phyloP scores from a whole-genome alignment of 2,797 vertebrate genomes.

The Pseudocheirus occidentalis region DNA sequence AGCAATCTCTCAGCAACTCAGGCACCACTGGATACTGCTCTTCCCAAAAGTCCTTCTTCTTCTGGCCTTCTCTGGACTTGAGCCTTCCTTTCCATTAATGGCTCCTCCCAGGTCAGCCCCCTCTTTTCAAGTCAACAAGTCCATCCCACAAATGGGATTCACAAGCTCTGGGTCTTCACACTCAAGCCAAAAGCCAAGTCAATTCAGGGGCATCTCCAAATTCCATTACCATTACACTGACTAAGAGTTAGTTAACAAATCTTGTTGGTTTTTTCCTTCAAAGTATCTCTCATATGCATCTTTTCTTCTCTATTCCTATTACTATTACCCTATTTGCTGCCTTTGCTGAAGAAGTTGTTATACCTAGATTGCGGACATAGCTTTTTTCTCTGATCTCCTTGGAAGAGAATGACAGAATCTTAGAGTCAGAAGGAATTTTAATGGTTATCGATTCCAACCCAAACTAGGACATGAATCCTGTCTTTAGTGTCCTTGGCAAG shows the following conservation, averaged over 20 bases:
- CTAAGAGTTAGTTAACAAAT: background rate
- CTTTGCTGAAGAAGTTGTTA: background rate
- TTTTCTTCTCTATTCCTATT: background rate
- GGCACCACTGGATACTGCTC: no score
- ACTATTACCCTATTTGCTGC: background rate
- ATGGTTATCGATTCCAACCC: background rate
- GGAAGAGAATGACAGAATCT: background rate
- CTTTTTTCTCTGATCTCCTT: background rate
- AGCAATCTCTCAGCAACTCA: no score
- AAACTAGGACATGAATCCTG: background rate
- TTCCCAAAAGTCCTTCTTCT: no score
- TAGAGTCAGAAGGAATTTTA: background rate
- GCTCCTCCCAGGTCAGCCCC: no score
- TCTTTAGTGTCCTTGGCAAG: background rate
- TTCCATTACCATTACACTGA: no score
- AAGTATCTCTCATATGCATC: background rate
- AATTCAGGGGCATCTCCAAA: no score
- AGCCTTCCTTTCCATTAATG: no score
- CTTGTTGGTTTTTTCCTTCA: background rate
- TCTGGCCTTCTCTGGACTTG: no score
- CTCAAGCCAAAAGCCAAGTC: no score
- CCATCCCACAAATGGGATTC: no score
- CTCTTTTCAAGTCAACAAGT: no score
- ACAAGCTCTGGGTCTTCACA: no score
- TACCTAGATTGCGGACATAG: background rate